phyloP scores from a whole-genome alignment of 2,113 vertebrate species.

The Pseudopodoces humilis region DNA sequence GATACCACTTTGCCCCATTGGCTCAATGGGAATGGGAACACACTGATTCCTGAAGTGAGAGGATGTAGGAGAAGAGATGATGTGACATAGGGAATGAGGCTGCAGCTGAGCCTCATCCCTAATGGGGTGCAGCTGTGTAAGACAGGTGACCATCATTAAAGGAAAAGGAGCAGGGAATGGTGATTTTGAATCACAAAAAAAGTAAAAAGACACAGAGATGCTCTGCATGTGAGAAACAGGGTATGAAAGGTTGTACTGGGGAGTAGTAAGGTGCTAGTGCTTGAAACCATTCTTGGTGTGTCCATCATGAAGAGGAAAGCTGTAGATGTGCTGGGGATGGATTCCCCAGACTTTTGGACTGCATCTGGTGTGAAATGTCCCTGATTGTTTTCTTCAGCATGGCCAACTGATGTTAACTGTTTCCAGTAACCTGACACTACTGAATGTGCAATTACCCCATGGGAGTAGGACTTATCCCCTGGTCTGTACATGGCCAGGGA shows the following conservation, averaged over 20 bases:
- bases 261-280: no score
- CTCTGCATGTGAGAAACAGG: no score
- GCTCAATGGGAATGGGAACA: neutral
- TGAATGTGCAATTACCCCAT: neutral
- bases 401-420: neutral
- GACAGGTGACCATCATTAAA: no score
- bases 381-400: neutral
- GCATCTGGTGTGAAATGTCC: neutral
- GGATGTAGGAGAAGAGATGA: no score
- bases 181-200: no score
- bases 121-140: no score
- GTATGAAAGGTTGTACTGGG: no score
- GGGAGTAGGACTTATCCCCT: neutral
- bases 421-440: neutral
- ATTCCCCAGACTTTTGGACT: neutral
- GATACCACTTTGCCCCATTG: neutral
- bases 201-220: no score
- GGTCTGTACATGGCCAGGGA: rapidly evolving
- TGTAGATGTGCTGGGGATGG: rapidly evolving
- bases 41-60: neutral
- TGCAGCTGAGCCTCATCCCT: no score
- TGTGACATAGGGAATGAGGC: no score
- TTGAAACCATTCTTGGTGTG: no score
- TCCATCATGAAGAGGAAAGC: neutral
- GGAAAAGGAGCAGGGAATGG: no score